A percentile compares a stretch with the other conserved stretches of the same genome.
Evolutionary conservation across 2,797 vertebrate genomes (phyloP).

Genomic region (Pseudomugil tenellus): DNA sequence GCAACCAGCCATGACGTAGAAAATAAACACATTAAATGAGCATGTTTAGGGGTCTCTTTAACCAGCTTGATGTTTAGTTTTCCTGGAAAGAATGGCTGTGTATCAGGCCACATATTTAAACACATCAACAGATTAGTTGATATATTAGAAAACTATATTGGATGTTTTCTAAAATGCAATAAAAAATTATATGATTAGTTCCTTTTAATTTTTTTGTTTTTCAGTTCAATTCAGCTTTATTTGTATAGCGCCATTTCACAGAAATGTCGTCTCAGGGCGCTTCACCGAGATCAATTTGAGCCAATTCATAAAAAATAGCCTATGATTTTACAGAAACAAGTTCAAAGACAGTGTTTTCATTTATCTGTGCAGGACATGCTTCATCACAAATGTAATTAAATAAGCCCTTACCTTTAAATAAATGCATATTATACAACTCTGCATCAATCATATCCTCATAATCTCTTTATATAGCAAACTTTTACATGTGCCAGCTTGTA

Average conservation of each 20-base stretch:
- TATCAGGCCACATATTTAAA: slow-evolving; percentile 9
- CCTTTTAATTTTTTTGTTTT: too few relatives aligned
- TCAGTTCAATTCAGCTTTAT: too few relatives aligned
- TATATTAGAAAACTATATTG: too few relatives aligned
- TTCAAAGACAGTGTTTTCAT: too few relatives aligned
- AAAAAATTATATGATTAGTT: too few relatives aligned
- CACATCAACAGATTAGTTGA: slow-evolving; percentile 10
- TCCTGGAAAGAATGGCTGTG: neutral
- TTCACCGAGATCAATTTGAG: too few relatives aligned
- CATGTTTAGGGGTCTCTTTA: slow-evolving; percentile 48
- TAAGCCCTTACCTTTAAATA: neutral
- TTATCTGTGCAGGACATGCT: neutral
- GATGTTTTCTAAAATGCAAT: neutral
- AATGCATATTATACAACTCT: neutral
- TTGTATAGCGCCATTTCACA: too few relatives aligned
- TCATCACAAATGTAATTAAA: neutral
- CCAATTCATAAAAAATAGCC: too few relatives aligned
- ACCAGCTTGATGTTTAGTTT: slow-evolving; percentile 13
- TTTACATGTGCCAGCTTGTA: neutral
- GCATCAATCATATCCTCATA: too few relatives aligned
- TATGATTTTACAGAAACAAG: too few relatives aligned
- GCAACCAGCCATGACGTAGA: slow-evolving; percentile 49
- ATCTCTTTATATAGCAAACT: neutral
- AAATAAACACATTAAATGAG: slow-evolving; percentile 54
- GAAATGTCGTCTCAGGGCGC: too few relatives aligned